A percentile compares a stretch with the other conserved stretches of the same genome.
Evolutionary conservation across 1,140 invertebrate genomes (phyloP).

Genomic region (Nomia melanderi): DNA sequence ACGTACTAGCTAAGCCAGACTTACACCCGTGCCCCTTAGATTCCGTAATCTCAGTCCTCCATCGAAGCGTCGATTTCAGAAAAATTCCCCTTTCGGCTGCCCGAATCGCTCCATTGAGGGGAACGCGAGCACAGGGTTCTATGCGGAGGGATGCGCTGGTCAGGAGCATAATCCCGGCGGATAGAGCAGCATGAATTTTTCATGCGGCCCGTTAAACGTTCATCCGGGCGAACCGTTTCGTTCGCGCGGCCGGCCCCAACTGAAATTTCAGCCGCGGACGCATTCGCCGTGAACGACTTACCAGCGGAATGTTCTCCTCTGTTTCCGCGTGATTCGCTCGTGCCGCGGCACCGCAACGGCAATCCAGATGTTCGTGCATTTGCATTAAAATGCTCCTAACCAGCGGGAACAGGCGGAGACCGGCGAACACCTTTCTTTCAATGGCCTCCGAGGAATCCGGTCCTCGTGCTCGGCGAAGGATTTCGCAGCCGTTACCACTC

Average conservation of each 20-base stretch:
- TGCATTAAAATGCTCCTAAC: constrained; percentile 61
- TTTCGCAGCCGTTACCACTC: background rate
- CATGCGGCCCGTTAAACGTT: constrained; percentile 35
- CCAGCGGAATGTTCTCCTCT: constrained; percentile 48
- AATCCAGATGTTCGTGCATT: constrained; percentile 52
- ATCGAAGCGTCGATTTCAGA: background rate
- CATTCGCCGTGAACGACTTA: constrained; percentile 46
- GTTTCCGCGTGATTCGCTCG: constrained; percentile 41
- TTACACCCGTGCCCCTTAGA: too few relatives aligned
- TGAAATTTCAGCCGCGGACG: constrained; percentile 13
- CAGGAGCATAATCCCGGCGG: constrained; percentile 26
- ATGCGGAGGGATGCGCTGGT: background rate
- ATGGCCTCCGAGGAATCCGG: constrained; percentile 19
- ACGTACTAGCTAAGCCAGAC: background rate
- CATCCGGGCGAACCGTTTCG: background rate
- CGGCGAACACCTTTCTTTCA: constrained; percentile 29
- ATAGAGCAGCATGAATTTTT: constrained; percentile 37
- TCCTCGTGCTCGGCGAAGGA: constrained; percentile 1
- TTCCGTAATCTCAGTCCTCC: too few relatives aligned
- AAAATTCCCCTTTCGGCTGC: too few relatives aligned
- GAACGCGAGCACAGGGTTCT: too few relatives aligned
- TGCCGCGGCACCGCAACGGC: constrained; percentile 15
- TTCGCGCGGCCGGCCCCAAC: background rate
- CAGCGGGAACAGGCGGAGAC: too few relatives aligned
- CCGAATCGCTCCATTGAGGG: too few relatives aligned